Evolutionary conservation across 2,113 vertebrate genomes (phyloP).

Genomic region (Cephalopholis sonnerati): DNA sequence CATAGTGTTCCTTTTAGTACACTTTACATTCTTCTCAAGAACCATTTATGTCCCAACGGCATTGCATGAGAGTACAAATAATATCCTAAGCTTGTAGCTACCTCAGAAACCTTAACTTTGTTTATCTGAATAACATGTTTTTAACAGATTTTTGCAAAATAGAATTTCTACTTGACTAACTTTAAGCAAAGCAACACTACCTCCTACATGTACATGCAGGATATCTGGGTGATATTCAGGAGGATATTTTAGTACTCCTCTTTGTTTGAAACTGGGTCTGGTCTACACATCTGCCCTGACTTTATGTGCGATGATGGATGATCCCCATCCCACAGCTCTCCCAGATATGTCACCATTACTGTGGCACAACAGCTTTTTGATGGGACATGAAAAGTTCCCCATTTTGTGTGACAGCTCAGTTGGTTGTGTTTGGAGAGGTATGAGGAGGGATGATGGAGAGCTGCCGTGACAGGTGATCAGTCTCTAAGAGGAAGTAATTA

Average conservation of each 20-base stretch:
- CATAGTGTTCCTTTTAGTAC: too few relatives aligned
- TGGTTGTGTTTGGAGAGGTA: constrained; percentile 14
- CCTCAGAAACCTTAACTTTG: neutral
- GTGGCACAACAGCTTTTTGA: constrained; percentile 38
- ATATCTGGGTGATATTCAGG: neutral
- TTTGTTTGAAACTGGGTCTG: constrained; percentile 69
- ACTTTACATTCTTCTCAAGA: too few relatives aligned
- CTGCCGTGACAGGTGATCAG: constrained; percentile 25
- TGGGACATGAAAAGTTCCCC: constrained; percentile 38
- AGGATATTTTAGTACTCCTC: neutral
- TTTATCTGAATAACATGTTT: neutral
- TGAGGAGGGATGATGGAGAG: constrained; percentile 21
- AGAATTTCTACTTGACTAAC: neutral
- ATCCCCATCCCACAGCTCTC: constrained; percentile 19
- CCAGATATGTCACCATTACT: constrained; percentile 31
- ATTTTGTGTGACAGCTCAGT: constrained; percentile 25
- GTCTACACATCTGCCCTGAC: constrained; percentile 12
- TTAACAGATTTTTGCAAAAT: neutral
- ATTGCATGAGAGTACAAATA: too few relatives aligned
- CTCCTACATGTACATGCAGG: neutral
- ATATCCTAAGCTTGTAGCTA: too few relatives aligned
- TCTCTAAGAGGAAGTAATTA: constrained; percentile 26
- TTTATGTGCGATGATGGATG: constrained; percentile 33
- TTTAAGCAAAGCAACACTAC: neutral
- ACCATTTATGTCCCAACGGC: too few relatives aligned